Base-by-base conservation (phyloP, 2,113 vertebrate genomes). In the Laticauda laticaudata region DNA sequence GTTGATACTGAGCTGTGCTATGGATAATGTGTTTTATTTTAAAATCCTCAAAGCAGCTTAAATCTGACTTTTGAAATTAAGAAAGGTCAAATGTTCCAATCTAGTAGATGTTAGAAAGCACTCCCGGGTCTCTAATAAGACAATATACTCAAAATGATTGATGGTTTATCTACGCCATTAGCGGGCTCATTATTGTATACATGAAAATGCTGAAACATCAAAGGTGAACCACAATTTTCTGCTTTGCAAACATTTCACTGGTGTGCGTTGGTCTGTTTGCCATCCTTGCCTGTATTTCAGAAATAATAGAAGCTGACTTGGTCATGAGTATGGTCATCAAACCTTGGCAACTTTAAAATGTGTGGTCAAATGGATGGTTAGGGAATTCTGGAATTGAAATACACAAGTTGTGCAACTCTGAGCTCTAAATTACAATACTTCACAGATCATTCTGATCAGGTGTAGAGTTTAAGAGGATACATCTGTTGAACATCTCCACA, bases 1-100 rank as follows among this genome's bases (percentile, higher is more conserved):
- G 12, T 69, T n/a, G n/a, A 69, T 69, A 69, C 12, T 14, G 61
- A 69, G 61, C 11, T 69, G 61, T n/a, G 11, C 29, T 29, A 14
- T 69, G 11, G 29, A 69, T n/a, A 69, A 69, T 69, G 61, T n/a
- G 5, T 14, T 69, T 69, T 69, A 90, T 45, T 87, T 90, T 89
- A n/a, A 87, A 45, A 20, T 81, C 90, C 51, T 24, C 9, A 48
- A 15, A 55, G 39, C 24, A 91, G 45, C 54, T 15, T 64, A 69
- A 92, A 88, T 15, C 24, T 86, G 69, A 61, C 4, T 89, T 55
- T 92, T 75, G 57, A 96, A 95, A 55, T 61, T 59, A 15, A 3
- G 88, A 91, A 87, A 12, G 93, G 88, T 59, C 3, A 86, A 10
- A 55, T 45, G 20, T 90, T 20, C 88, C 18, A 26, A 88, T 92